phyloP scores from a whole-genome alignment of 2,113 vertebrate species.

The Carassius auratus region DNA sequence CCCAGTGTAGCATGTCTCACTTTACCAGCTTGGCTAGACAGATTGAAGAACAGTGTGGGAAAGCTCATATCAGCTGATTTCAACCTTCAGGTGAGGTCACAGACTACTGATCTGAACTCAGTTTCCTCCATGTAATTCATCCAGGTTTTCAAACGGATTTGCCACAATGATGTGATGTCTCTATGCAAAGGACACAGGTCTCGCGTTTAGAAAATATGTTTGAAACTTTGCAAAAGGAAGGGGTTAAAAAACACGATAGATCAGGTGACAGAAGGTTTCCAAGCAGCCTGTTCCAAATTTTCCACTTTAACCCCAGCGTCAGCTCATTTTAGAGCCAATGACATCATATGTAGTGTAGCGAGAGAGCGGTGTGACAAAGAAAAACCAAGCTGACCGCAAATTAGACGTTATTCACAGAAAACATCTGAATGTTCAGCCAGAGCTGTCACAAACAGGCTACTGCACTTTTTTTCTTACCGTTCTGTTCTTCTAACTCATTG shows the following conservation, averaged over 20 bases:
- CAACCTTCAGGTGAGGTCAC: conserved; percentile 51
- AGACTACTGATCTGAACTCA: conserved; percentile 2
- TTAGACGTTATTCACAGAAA: conserved; percentile 16
- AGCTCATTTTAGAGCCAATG: background rate
- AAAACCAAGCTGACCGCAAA: conserved; percentile 13
- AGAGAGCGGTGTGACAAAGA: conserved; percentile 1
- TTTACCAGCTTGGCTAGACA: background rate
- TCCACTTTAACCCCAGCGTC: background rate
- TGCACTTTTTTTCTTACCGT: conserved; percentile 79
- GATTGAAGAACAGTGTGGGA: background rate
- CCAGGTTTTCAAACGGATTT: background rate
- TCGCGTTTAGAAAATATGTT: conserved; percentile 9
- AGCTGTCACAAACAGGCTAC: conserved; percentile 9
- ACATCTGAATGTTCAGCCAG: conserved; percentile 19
- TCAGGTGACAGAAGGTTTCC: background rate
- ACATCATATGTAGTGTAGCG: conserved; percentile 13
- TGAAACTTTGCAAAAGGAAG: background rate
- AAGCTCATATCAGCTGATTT: background rate
- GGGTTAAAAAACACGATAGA: conserved; percentile 12
- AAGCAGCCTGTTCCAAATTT: background rate
- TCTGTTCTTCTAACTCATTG: conserved; percentile 95
- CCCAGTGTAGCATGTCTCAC: background rate
- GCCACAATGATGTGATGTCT: background rate
- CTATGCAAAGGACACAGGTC: background rate
- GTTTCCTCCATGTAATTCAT: background rate